Evolutionary conservation across 2,797 vertebrate species (phyloP).

Genomic region (Sebastes matsubarae): DNA sequence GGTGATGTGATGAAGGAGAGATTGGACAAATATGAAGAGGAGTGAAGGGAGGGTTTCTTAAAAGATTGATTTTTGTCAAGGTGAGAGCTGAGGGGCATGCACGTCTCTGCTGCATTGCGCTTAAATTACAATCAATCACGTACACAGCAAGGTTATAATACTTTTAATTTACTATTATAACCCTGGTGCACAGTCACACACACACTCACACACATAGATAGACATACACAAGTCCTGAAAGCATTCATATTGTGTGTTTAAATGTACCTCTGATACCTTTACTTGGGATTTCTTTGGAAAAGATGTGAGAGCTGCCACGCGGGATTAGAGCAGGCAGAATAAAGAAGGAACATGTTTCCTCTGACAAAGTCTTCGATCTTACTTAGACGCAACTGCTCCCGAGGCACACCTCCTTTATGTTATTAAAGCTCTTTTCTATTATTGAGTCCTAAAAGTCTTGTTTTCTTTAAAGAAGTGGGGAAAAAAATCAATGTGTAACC

Average conservation of each 20-base stretch:
- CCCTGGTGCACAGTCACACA: too few species aligned
- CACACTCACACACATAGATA: not conserved
- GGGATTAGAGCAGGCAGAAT: not conserved
- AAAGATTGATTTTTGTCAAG: constrained; percentile 54
- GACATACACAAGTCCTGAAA: not conserved
- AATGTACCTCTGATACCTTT: not conserved
- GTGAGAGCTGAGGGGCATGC: constrained; percentile 6
- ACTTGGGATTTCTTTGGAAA: not conserved
- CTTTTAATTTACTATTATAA: too few species aligned
- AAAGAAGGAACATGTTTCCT: not conserved
- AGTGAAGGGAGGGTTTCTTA: not conserved
- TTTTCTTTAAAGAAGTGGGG: not conserved
- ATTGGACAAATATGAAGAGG: constrained; percentile 15
- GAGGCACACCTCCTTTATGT: not conserved
- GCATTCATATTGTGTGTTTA: not conserved
- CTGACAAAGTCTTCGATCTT: not conserved
- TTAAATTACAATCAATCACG: constrained; percentile 34
- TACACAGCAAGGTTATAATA: too few species aligned
- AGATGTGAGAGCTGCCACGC: not conserved
- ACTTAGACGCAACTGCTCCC: not conserved
- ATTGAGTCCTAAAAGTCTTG: not conserved
- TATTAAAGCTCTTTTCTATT: not conserved
- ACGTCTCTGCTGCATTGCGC: constrained; percentile 13
- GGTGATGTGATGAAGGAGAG: constrained; percentile 13
- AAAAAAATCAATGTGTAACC: not conserved